These are phyloP conservation scores for Lepisosteus osseus DNA, from an alignment of 2,113 vertebrate genomes.

Conservation along the genomic window DNA sequence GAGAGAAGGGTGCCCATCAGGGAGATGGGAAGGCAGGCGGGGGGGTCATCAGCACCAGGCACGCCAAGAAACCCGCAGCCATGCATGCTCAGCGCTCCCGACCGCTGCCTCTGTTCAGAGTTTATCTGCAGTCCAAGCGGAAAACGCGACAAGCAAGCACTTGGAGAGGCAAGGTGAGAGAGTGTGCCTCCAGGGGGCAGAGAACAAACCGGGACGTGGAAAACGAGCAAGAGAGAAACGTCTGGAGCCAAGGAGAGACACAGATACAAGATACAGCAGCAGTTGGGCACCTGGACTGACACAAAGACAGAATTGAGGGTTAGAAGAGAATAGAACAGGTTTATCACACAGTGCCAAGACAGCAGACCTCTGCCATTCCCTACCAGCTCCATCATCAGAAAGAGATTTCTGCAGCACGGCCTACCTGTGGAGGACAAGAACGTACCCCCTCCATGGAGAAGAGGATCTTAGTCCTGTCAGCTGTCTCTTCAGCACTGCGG, in stretches of 20 bases:
- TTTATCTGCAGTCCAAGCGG: constrained; percentile 40
- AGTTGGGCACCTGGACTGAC: not conserved
- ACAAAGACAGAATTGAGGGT: not conserved
- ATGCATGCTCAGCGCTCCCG: constrained; percentile 13
- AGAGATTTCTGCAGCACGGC: too few relatives aligned
- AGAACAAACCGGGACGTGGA: constrained; percentile 5
- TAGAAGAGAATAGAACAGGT: not conserved
- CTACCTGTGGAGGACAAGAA: constrained; percentile 31
- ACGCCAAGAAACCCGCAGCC: not conserved
- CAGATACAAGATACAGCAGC: not conserved
- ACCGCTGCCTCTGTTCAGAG: constrained; percentile 34
- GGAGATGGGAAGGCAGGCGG: constrained; percentile 7
- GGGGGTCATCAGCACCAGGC: not conserved
- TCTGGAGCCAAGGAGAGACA: constrained; percentile 3
- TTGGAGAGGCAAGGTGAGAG: constrained; percentile 29
- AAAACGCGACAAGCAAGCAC: constrained; percentile 34
- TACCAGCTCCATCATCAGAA: too few relatives aligned
- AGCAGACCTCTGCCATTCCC: too few relatives aligned
- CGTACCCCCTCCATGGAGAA: constrained; percentile 32
- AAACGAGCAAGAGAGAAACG: constrained; percentile 13
- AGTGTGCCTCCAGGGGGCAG: not conserved
- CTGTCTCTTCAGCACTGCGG: not conserved
- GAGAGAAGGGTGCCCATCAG: not conserved
- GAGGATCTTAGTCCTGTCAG: constrained; percentile 30
- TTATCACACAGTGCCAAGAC: too few relatives aligned